Evolutionary conservation across 2,888 invertebrate species (phyloP).

Genomic region (Thecophora atra): DNA sequence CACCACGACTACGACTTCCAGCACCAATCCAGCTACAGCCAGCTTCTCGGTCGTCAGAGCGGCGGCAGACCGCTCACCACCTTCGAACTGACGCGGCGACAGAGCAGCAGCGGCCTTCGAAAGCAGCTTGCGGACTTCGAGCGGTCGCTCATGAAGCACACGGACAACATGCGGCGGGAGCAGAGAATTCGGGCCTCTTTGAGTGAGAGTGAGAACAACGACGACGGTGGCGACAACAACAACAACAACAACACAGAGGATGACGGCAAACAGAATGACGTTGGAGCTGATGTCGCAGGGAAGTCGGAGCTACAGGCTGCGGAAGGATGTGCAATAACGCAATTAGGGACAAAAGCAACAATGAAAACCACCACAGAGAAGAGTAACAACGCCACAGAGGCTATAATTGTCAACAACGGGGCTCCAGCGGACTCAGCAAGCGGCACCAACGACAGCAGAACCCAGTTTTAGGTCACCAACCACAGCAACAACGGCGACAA

Average conservation of each 20-base stretch:
- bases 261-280: not conserved
- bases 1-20: slow-evolving; percentile 48
- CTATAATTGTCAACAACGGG: not conserved
- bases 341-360: slow-evolving; percentile 29
- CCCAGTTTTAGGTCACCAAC: not conserved
- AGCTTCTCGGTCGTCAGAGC: slow-evolving; percentile 41
- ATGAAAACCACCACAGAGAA: not conserved
- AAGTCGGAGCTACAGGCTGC: not conserved
- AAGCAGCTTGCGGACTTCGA: slow-evolving; percentile 45
- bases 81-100: slow-evolving; percentile 28
- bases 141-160: slow-evolving; percentile 34
- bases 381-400: not conserved
- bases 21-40: slow-evolving; percentile 39
- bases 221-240: not conserved
- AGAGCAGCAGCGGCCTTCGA: slow-evolving; percentile 42
- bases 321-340: not conserved
- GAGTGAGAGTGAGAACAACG: slow-evolving; percentile 38
- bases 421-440: not conserved
- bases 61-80: slow-evolving; percentile 18
- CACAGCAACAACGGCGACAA: slow-evolving; percentile 33
- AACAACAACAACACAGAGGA: slow-evolving; percentile 27
- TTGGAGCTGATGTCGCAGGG: slow-evolving; percentile 8
- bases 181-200: slow-evolving; percentile 32
- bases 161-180: slow-evolving; percentile 38
- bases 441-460: not conserved